phyloP scores from a whole-genome alignment of 2,797 vertebrate species.

The Trematomus bernacchii region DNA sequence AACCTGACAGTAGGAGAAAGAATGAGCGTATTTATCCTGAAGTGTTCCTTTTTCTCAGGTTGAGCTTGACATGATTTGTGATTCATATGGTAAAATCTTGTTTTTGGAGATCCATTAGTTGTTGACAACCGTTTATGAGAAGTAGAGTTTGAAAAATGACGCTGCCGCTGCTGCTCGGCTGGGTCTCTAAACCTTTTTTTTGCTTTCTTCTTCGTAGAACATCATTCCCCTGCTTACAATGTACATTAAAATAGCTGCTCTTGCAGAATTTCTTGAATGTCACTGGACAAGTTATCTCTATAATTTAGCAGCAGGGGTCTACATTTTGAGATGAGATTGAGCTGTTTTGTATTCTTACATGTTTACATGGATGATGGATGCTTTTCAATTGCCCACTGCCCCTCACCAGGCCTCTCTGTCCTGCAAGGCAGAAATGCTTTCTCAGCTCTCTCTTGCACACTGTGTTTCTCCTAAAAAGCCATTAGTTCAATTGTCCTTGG shows the following conservation, averaged over 20 bases:
- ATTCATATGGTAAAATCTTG: constrained; percentile 11
- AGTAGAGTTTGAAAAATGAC: constrained; percentile 11
- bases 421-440: constrained; percentile 64
- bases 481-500: constrained; percentile 55
- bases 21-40: constrained; percentile 1
- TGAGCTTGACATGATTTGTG: constrained; percentile 1
- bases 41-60: background rate
- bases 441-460: constrained; percentile 54
- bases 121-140: constrained; percentile 12
- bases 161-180: background rate
- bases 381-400: constrained; percentile 22
- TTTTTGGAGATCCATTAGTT: constrained; percentile 4
- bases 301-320: background rate
- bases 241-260: constrained; percentile 9
- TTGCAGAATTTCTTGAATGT: constrained; percentile 16
- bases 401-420: constrained; percentile 21
- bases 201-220: background rate
- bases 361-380: constrained; percentile 49
- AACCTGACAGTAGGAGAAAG: constrained; percentile 5
- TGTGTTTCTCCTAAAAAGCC: constrained; percentile 49
- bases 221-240: background rate
- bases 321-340: background rate
- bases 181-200: background rate
- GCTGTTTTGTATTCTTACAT: constrained; percentile 22
- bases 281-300: background rate